Evolutionary conservation across 2,797 vertebrate genomes (phyloP), one percentile per base, ranked within the genome.

Genomic region (Tarsius wallacei): DNA sequence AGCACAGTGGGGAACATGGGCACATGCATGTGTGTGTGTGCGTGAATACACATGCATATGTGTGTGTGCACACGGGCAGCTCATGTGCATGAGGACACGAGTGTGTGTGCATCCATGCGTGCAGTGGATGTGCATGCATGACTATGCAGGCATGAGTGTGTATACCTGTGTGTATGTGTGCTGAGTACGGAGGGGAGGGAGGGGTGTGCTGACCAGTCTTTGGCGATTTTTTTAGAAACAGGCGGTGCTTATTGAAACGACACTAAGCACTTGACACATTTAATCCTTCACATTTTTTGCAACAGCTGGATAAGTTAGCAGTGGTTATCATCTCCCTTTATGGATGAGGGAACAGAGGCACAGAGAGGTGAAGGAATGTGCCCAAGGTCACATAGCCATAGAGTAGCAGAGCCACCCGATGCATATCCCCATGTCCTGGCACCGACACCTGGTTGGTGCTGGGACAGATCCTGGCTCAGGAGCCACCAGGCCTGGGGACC

Each of bases 291-390:
- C 5, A 16, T 10, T 26, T 61, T 59, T 31, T 55, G 17, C 22
- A 51, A 22, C 14, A 14, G 13, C 51, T 31, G 17, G 42, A 16
- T 12, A n/a, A 15, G 57, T 11, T 19, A 61, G 70, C 36, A 49
- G 14, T 1, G 0, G 31, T 0, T 21, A 2, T 5, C 19, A 2
- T 55, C 47, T 11, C 4, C 36, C 49, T 53, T 61, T 10, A 17
- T 17, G 33, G 66, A 15, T 0, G n/a, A 63, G n/a, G 78, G 21
- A 53, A 64, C 31, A 6, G n/a, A 81, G 82, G 47, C 17, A 28
- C 53, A 61, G 91, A 2, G 12, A 87, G 24, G 57, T 1, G 22
- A 55, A 61, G 68, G 33, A 19, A 22, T 21, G 13, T 53, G 64
- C 13, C n/a, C 28, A 4, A 31, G 68, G 47, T 26, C 31, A 36